Conservation (phyloP, 2,113 vertebrate species). For the Perognathus longimembris region DNA sequence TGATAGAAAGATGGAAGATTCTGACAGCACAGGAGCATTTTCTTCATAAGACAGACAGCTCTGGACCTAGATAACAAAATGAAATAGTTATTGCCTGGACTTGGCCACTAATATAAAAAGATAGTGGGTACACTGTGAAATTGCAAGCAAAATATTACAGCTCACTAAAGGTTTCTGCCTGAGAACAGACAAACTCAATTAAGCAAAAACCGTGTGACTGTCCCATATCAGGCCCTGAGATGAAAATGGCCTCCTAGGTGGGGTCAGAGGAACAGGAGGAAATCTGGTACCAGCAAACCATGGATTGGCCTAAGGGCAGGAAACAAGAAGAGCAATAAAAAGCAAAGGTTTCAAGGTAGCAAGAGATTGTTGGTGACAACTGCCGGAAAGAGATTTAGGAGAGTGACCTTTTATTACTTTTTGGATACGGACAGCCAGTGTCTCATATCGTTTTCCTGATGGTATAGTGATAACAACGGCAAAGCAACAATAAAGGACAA, state of each 20-base stretch:
- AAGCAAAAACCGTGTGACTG: slow-evolving; percentile 48
- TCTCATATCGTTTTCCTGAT: slow-evolving; percentile 80
- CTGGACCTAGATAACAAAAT: not conserved
- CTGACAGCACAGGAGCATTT: not conserved
- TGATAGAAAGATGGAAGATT: not conserved
- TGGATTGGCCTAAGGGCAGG: slow-evolving; percentile 42
- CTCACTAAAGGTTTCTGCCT: not conserved
- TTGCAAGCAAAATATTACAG: slow-evolving; percentile 37
- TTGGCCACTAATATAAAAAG: slow-evolving; percentile 38
- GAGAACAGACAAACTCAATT: slow-evolving; percentile 64
- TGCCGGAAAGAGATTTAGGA: slow-evolving; percentile 69
- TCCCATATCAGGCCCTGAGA: slow-evolving; percentile 55
- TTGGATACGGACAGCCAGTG: slow-evolving; percentile 72
- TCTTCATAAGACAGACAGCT: not conserved
- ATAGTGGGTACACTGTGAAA: slow-evolving; percentile 32
- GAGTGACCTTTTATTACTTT: slow-evolving; percentile 82
- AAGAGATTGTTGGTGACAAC: slow-evolving; percentile 75
- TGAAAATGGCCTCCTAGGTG: slow-evolving; percentile 57
- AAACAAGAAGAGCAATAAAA: slow-evolving; percentile 65
- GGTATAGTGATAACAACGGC: slow-evolving; percentile 74
- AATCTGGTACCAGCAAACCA: slow-evolving; percentile 54
- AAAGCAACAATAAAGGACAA: slow-evolving; percentile 75
- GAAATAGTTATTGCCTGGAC: slow-evolving; percentile 33
- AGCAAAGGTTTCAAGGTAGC: slow-evolving; percentile 71
- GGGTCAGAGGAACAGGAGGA: not conserved